A percentile compares a stretch with the other conserved stretches of the same genome.
These are phyloP conservation scores for Timandra comae DNA, from an alignment of 2,888 invertebrate species.

Conservation along the genomic window DNA sequence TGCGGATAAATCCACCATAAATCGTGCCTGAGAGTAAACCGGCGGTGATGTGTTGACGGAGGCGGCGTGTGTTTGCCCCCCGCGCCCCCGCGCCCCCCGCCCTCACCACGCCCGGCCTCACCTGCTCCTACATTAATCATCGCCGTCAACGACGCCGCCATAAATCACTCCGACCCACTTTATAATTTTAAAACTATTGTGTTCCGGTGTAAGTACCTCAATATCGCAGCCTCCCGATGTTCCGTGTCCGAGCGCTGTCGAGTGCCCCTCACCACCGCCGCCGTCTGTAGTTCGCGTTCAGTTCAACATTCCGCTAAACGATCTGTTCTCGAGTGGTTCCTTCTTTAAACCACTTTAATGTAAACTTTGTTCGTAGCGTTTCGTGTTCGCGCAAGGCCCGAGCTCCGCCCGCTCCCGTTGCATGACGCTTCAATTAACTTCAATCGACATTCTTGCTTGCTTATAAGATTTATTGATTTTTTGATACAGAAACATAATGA, in stretches of 20 bases:
- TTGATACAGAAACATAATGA: too few species aligned
- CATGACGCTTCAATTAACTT: too few species aligned
- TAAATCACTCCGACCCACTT: constrained; percentile 29
- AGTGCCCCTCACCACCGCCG: too few species aligned
- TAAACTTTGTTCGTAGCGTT: too few species aligned
- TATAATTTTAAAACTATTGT: constrained; percentile 33
- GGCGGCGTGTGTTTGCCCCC: neutral
- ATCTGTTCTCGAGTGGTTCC: neutral
- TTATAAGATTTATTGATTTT: too few species aligned
- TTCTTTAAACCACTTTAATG: too few species aligned
- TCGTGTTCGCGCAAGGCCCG: too few species aligned
- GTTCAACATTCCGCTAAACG: neutral
- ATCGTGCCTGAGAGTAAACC: neutral
- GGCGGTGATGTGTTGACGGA: neutral
- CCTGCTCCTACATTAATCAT: constrained; percentile 21
- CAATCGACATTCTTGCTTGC: too few species aligned
- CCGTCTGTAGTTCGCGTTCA: constrained; percentile 5
- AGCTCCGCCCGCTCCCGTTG: too few species aligned
- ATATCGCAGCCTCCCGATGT: too few species aligned
- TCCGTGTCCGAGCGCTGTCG: too few species aligned
- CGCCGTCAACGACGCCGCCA: constrained; percentile 15
- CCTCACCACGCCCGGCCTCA: constrained; percentile 13
- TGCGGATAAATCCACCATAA: constrained; percentile 1
- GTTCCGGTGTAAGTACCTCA: too few species aligned
- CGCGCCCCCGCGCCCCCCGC: constrained; percentile 3